These are phyloP conservation scores for Arvicola amphibius DNA, from an alignment of 2,797 vertebrate genomes.

Conservation along the genomic window DNA sequence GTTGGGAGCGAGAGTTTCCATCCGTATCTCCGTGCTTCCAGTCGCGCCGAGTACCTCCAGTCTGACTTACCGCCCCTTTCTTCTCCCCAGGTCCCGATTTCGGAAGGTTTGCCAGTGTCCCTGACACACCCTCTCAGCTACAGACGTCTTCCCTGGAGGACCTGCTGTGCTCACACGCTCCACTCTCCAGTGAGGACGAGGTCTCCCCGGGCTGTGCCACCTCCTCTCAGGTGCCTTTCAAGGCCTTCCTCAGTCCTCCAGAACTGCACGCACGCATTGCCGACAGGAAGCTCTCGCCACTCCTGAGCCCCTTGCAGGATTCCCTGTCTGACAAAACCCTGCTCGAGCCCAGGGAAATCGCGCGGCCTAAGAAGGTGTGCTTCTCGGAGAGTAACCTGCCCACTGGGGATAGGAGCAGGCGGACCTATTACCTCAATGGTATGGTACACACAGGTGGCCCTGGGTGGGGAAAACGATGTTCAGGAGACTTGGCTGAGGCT, in stretches of 20 bases:
- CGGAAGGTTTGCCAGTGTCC: conserved; percentile 49
- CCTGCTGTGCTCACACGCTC: conserved; percentile 71
- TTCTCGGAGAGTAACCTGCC: conserved; percentile 74
- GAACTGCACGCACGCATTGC: neutral
- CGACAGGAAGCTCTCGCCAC: conserved; percentile 70
- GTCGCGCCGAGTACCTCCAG: neutral
- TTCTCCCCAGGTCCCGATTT: conserved; percentile 62
- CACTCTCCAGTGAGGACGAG: conserved; percentile 56
- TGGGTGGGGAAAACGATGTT: neutral
- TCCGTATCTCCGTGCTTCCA: accelerated
- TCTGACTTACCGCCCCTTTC: neutral
- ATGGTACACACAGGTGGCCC: neutral
- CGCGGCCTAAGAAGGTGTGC: conserved; percentile 78
- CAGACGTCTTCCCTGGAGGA: conserved; percentile 72
- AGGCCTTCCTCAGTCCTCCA: conserved; percentile 60
- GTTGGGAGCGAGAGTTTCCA: accelerated
- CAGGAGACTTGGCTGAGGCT: neutral
- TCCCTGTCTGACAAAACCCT: conserved; percentile 68
- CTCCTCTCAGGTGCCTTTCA: conserved; percentile 65
- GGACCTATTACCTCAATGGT: conserved; percentile 76
- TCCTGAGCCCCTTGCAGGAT: conserved; percentile 74
- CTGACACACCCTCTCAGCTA: conserved; percentile 40
- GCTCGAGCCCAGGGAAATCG: conserved; percentile 73
- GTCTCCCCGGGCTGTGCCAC: conserved; percentile 48
- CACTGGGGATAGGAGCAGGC: conserved; percentile 72